phyloP scores from a whole-genome alignment of 2,888 invertebrate species.

The Dysmachus trigonus region DNA sequence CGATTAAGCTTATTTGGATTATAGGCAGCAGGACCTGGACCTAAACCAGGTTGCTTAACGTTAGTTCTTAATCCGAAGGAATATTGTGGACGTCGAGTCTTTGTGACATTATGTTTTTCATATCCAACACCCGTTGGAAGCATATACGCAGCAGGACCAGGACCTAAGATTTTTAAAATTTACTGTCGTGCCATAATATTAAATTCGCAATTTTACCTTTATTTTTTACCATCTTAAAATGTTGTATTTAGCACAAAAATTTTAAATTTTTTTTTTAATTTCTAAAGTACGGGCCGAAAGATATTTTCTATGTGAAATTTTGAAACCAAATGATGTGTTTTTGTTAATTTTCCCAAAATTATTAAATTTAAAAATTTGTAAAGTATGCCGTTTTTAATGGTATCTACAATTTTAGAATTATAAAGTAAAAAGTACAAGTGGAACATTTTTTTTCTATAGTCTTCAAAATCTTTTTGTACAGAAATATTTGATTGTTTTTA shows the following conservation, averaged over 20 bases:
- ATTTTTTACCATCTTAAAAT: neutral
- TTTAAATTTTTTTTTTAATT: neutral
- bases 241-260: neutral
- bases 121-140: constrained; percentile 70
- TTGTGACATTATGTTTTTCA: constrained; percentile 68
- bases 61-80: constrained; percentile 57
- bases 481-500: too few relatives aligned
- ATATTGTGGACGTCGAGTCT: constrained; percentile 65
- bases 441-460: too few relatives aligned
- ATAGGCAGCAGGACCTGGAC: constrained; percentile 61
- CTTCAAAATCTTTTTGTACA: too few relatives aligned
- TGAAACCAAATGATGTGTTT: neutral
- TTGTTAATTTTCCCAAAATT: neutral
- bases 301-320: neutral
- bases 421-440: neutral
- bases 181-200: too few relatives aligned
- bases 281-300: neutral
- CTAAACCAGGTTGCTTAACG: constrained; percentile 49
- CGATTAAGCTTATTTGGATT: constrained; percentile 57
- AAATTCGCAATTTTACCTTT: neutral
- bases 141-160: constrained; percentile 70
- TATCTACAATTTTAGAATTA: neutral
- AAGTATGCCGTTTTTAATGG: neutral
- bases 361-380: neutral
- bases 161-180: constrained; percentile 61